Evolutionary conservation across 2,888 invertebrate species (phyloP), one percentile per base, ranked within the genome.

Genomic region (Amphipoea lucens): DNA sequence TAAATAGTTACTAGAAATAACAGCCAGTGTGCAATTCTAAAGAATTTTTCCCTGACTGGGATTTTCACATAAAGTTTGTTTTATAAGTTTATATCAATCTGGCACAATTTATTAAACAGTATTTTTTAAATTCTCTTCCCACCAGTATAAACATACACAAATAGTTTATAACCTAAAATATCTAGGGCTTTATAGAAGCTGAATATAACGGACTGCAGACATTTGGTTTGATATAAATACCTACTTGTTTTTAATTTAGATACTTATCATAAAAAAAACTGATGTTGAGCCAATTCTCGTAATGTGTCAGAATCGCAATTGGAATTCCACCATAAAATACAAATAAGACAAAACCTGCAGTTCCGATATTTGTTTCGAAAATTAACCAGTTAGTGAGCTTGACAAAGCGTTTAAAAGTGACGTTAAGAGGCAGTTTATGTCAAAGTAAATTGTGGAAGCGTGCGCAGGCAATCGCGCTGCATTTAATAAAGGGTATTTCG

Each of bases 241-340:
- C n/a, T n/a, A n/a, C 83, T 83, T 87, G 74, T 82, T 88, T 90
- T 90, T 89, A 91, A 92, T 92, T 91, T 91, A 92, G 89, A 90
- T 91, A 29, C 29, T 29, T 29, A 90, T 91, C 88, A 90, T 92
- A 92, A 94, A 57, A 42, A 90, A 87, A 80, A 90, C 92, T 93
- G 94, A 93, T 87, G 89, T 90, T 87, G 90, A 91, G 93, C 93
- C 94, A 93, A 94, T 92, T 93, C 91, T 90, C 88, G 89, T 90
- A 89, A 90, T 90, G 86, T 84, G 88, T 87, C 79, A 81, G 85
- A 87, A 88, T 91, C 86, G 83, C 84, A 48, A 79, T 90, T 86
- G 83, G 82, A 90, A 89, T 90, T 84, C 76, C 83, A 78, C 81
- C 83, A 88, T 85, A 83, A 77, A 86, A 83, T 71, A 81, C 82